These are phyloP conservation scores for Apus apus DNA, from an alignment of 2,113 vertebrate genomes.

Conservation along the genomic window DNA sequence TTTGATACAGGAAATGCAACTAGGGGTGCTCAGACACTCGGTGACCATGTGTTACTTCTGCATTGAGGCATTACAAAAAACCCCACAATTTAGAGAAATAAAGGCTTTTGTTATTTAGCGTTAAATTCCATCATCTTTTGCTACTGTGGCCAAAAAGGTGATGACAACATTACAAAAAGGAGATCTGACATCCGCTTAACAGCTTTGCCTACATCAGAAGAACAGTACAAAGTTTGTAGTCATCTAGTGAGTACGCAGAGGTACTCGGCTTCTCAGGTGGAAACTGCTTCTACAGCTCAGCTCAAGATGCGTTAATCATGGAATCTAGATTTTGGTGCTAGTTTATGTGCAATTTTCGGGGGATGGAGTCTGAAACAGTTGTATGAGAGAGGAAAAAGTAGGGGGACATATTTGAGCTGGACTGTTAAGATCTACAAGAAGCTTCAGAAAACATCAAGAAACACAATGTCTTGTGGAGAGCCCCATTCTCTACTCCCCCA, in stretches of 20 bases:
- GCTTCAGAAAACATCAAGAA: background rate
- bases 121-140: background rate
- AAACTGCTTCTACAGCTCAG: background rate
- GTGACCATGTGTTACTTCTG: background rate
- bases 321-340: background rate
- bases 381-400: background rate
- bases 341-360: background rate
- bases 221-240: background rate
- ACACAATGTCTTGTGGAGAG: background rate
- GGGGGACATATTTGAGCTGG: rapidly evolving
- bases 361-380: background rate
- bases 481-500: background rate
- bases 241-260: background rate
- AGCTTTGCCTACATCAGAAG: background rate
- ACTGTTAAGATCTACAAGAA: background rate
- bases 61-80: background rate
- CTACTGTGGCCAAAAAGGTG: background rate
- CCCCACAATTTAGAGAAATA: background rate
- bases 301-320: background rate
- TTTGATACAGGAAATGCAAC: background rate
- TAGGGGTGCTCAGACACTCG: background rate
- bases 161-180: background rate
- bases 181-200: background rate
- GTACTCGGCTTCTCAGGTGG: background rate
- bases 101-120: background rate